Base-by-base conservation (phyloP, 2,888 invertebrate species). In the Drosophila neotestacea region DNA sequence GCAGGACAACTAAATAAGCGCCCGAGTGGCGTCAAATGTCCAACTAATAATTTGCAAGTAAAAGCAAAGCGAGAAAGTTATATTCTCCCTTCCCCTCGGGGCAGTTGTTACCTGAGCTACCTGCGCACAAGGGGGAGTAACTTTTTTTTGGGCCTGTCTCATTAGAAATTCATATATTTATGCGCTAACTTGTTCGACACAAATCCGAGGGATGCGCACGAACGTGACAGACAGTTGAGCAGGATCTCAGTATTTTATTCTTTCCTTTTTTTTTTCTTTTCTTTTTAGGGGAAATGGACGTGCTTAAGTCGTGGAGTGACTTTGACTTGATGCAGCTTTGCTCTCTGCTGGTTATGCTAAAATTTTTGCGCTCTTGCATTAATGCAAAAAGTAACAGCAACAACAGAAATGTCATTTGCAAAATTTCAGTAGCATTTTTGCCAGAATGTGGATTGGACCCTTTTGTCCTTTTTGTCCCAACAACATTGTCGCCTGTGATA, bases 101-200 rank as follows among this genome's bases (percentile, higher is more conserved):
- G 44, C 22, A 22, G 6, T 22, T 11, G 54, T 30, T 39, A 79
- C 70, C 70, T 74, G 66, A n/a, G 22, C 5, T n/a, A 41, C 9
- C 22, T 4, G 38, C 30, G 10, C 16, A 22, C 16, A 22, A 4
- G 4, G 10, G 4, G 38, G 42, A 10, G 22, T 22, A 42, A 22
- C 22, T 28, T 59, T 59, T 16, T 16, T 52, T 48, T 11, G 64
- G 60, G 34, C 36, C 63, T 70, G 67, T 55, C 69, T 72, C 70
- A 81, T 88, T 84, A 66, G 62, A 62, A 72, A 85, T 88, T 86
- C 81, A 81, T 88, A 73, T 75, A 81, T 79, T 88, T 84, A 84
- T 88, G 79, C 77, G 60, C 13, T 70, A 70, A 79, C 69, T 79
- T 85, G 79, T 66, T 73, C 64, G 55, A 55, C 70, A 55, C 52